These are phyloP conservation scores for Rhinichthys klamathensis DNA, from an alignment of 2,113 vertebrate species.

Conservation along the genomic window DNA sequence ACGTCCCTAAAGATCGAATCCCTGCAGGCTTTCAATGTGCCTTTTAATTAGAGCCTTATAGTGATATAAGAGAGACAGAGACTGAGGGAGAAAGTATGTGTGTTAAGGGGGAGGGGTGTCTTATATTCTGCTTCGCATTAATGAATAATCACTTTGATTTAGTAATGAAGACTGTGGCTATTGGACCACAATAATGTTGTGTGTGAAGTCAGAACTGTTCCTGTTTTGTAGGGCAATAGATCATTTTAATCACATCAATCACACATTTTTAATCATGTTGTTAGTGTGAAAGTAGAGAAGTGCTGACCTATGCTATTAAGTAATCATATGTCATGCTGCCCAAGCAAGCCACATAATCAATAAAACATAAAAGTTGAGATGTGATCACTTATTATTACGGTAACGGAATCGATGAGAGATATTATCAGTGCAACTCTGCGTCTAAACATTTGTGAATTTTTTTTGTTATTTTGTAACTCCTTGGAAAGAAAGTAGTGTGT, in stretches of 20 bases:
- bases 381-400: not conserved
- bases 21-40: slow-evolving; percentile 47
- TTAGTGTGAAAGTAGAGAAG: not conserved
- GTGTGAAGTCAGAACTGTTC: not conserved
- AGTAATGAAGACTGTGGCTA: not conserved
- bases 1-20: slow-evolving; percentile 45
- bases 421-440: not conserved
- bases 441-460: not conserved
- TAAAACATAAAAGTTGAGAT: not conserved
- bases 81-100: not conserved
- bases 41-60: slow-evolving; percentile 56
- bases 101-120: slow-evolving; percentile 9
- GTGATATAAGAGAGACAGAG: slow-evolving; percentile 48
- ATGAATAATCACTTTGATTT: slow-evolving; percentile 21
- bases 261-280: slow-evolving; percentile 9
- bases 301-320: not conserved
- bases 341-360: not conserved
- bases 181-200: not conserved
- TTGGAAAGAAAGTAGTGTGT: not conserved
- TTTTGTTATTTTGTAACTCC: not conserved
- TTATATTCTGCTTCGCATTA: slow-evolving; percentile 36
- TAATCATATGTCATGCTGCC: not conserved
- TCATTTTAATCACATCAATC: slow-evolving; percentile 5
- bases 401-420: not conserved
- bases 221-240: not conserved